These are phyloP conservation scores for Drosophila sulfurigaster DNA, from an alignment of 1,140 invertebrate genomes.

Conservation along the genomic window DNA sequence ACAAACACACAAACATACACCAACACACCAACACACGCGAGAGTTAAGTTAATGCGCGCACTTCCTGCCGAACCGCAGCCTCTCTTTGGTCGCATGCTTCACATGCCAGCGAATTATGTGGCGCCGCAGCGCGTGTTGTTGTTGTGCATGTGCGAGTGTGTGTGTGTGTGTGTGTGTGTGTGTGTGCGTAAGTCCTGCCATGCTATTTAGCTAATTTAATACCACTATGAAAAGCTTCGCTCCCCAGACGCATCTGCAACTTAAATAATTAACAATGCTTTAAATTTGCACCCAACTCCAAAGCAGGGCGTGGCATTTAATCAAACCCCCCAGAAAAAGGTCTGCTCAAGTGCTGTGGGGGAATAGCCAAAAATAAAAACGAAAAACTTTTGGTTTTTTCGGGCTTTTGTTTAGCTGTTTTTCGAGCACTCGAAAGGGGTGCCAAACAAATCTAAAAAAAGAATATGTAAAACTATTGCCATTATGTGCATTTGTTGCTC, in stretches of 20 bases:
- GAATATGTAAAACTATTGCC: not conserved
- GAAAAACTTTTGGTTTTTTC: conserved; percentile 6
- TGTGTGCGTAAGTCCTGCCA: conserved; percentile 34
- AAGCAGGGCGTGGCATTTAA: conserved; percentile 24
- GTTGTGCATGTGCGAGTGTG: conserved; percentile 13
- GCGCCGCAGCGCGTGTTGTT: not conserved
- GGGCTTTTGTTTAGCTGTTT: conserved; percentile 7
- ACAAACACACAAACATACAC: not conserved
- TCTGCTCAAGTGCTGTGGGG: not conserved
- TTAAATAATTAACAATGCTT: conserved; percentile 77
- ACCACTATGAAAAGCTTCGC: conserved; percentile 11
- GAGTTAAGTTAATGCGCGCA: conserved; percentile 62
- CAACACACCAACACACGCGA: conserved; percentile 65
- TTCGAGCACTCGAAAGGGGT: no score
- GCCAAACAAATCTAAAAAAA: not conserved
- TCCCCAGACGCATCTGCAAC: conserved; percentile 28
- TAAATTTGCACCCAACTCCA: conserved; percentile 43
- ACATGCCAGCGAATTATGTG: conserved; percentile 33
- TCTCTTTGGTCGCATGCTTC: conserved; percentile 51
- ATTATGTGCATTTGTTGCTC: no score
- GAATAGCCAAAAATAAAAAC: conserved; percentile 2
- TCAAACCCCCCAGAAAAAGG: conserved; percentile 16
- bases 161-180: conserved; percentile 25
- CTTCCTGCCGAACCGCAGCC: conserved; percentile 64
- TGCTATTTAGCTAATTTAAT: conserved; percentile 53